Evolutionary conservation across 2,797 vertebrate species (phyloP).

Genomic region (Lagodon rhomboides): DNA sequence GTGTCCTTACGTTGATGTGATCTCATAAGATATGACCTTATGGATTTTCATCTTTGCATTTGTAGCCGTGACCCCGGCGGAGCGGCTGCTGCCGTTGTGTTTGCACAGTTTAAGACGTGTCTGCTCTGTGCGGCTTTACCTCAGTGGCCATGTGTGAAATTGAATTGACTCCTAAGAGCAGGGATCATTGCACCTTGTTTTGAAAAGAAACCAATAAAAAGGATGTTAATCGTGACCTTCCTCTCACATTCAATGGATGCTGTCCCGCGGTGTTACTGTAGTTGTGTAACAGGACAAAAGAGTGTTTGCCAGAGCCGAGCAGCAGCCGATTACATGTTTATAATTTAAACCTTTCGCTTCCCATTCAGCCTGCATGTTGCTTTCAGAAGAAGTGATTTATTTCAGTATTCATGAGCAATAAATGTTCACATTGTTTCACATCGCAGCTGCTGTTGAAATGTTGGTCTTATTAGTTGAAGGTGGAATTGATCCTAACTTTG

Average conservation of each 20-base stretch:
- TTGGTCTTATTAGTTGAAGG: neutral
- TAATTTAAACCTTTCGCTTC: neutral
- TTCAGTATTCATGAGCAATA: neutral
- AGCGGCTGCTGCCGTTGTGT: neutral
- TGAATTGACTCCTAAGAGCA: constrained; percentile 11
- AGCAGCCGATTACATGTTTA: neutral
- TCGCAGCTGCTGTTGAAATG: neutral
- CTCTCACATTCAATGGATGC: neutral
- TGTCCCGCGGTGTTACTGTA: neutral
- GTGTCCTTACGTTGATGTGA: neutral
- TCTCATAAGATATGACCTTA: constrained; percentile 26
- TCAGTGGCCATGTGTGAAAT: constrained; percentile 19
- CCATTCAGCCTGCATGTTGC: neutral
- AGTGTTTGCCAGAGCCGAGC: neutral
- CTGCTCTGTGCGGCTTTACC: neutral
- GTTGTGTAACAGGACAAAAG: too few relatives aligned
- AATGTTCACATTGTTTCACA: neutral
- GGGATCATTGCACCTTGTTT: constrained; percentile 7
- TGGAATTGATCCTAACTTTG: neutral
- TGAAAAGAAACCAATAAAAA: constrained; percentile 25
- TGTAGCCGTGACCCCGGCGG: constrained; percentile 1
- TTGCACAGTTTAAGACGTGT: neutral
- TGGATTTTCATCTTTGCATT: neutral
- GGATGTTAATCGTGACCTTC: neutral
- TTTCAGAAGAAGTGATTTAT: neutral